Evolutionary conservation across 2,113 vertebrate genomes (phyloP).

Genomic region (Psittacula cyanocephala): DNA sequence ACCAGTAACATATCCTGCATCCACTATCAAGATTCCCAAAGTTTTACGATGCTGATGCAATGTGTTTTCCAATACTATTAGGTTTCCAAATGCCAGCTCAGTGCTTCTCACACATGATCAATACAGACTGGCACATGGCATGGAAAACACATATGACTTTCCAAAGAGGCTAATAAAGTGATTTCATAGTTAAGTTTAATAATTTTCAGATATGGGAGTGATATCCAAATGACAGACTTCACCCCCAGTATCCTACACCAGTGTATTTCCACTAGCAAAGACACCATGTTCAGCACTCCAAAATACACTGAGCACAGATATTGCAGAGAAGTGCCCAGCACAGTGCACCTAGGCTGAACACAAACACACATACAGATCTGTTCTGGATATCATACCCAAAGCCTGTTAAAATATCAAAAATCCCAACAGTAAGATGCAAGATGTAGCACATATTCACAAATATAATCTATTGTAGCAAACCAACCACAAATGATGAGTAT

Average conservation of each 20-base stretch:
- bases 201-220: background rate
- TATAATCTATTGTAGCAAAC: background rate
- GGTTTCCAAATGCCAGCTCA: background rate
- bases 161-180: background rate
- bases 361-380: background rate
- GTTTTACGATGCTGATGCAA: constrained; percentile 14
- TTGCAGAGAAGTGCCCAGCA: background rate
- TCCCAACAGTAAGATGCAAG: background rate
- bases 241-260: background rate
- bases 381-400: background rate
- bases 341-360: background rate
- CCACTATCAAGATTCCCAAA: background rate
- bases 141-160: background rate
- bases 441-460: background rate
- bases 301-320: background rate
- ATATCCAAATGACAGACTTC: background rate
- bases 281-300: background rate
- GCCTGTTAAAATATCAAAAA: background rate
- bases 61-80: background rate
- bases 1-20: background rate
- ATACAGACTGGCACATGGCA: background rate
- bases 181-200: background rate
- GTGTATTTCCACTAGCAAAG: background rate
- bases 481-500: background rate
- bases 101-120: background rate